A percentile compares a stretch with the other conserved stretches of the same genome.
Evolutionary conservation across 2,113 vertebrate genomes (phyloP).

Genomic region (Bagarius yarrelli): DNA sequence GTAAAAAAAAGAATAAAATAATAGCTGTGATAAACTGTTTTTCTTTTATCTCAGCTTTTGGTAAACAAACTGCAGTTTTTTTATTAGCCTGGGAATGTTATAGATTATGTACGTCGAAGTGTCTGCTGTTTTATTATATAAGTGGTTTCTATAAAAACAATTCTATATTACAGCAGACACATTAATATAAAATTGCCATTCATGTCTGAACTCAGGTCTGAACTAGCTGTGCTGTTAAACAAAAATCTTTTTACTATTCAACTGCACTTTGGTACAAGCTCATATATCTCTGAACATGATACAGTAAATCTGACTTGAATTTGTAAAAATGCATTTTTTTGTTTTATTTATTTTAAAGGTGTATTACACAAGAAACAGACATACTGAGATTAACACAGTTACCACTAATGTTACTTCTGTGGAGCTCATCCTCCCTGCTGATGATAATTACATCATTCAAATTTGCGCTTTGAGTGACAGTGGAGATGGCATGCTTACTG

Average conservation of each 20-base stretch:
- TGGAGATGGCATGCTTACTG: slow-evolving; percentile 83
- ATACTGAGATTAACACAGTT: slow-evolving; percentile 71
- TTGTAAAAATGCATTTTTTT: background rate
- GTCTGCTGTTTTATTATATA: too few relatives aligned
- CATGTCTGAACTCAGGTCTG: background rate
- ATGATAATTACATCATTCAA: slow-evolving; percentile 85
- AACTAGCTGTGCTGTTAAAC: background rate
- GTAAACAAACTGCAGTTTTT: too few relatives aligned
- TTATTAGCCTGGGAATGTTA: too few relatives aligned
- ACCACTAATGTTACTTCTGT: slow-evolving; percentile 77
- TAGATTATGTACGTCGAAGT: too few relatives aligned
- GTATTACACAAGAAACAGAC: slow-evolving; percentile 82
- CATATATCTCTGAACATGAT: background rate
- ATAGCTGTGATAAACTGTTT: too few relatives aligned
- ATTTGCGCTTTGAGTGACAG: slow-evolving; percentile 83
- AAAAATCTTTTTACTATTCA: background rate
- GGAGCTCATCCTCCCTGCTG: slow-evolving; percentile 78
- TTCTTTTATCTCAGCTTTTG: too few relatives aligned
- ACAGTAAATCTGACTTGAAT: background rate
- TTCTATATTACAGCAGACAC: too few relatives aligned
- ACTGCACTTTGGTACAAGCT: background rate
- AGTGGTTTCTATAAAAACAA: too few relatives aligned
- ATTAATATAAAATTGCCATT: background rate
- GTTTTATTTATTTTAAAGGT: slow-evolving; percentile 69
- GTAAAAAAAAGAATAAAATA: too few relatives aligned